Conservation (phyloP, 1,140 invertebrate species). For the Tetraneura akinire region DNA sequence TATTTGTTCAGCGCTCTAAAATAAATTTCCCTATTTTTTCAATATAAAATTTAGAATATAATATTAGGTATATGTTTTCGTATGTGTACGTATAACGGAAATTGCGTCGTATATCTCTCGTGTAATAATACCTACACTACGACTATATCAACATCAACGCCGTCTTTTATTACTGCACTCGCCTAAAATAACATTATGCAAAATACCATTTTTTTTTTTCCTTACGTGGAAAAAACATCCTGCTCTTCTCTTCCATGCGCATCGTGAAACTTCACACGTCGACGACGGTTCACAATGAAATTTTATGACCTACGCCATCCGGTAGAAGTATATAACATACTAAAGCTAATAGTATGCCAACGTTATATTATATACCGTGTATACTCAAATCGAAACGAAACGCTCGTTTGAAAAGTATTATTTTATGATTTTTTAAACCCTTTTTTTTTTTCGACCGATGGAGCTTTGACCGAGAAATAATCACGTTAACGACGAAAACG, state of each 20-base stretch:
- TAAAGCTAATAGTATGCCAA: too few species aligned
- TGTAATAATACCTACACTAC: not conserved
- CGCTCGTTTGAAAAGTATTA: not conserved
- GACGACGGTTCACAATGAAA: constrained; percentile 29
- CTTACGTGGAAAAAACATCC: constrained; percentile 28
- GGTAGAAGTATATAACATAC: not conserved
- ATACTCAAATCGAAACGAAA: not conserved
- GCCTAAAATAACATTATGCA: constrained; percentile 37
- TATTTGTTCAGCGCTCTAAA: constrained; percentile 4
- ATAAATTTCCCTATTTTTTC: not conserved
- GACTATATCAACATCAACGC: not conserved
- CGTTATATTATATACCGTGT: too few species aligned
- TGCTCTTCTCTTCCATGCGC: not conserved
- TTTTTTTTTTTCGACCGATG: constrained; percentile 10
- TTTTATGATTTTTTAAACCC: too few species aligned
- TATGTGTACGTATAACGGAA: not conserved
- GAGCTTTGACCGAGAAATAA: too few species aligned
- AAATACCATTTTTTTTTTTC: constrained; percentile 30
- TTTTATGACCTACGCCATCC: constrained; percentile 32
- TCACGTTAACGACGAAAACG: too few species aligned
- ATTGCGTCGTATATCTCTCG: not conserved
- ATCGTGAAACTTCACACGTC: constrained; percentile 23
- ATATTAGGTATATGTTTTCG: not conserved
- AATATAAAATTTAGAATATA: too few species aligned
- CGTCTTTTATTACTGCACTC: constrained; percentile 40